These are phyloP conservation scores for Periophthalmus modestus DNA, from an alignment of 2,113 vertebrate species.

Conservation along the genomic window DNA sequence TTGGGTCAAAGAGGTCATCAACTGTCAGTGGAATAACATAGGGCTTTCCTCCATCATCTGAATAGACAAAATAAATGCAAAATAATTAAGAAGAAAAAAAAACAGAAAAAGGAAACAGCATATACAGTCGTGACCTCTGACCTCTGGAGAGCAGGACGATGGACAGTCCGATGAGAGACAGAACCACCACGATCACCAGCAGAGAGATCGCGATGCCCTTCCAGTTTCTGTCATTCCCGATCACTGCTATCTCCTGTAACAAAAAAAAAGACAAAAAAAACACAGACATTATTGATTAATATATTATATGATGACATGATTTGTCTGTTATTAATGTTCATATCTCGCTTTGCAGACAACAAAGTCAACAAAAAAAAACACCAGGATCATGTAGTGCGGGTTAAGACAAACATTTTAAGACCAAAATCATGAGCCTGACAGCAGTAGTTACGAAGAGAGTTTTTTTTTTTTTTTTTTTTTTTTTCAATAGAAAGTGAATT, in stretches of 20 bases:
- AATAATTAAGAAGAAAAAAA: neutral
- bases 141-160: slow-evolving; percentile 94
- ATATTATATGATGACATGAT: too few species aligned
- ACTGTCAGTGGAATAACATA: slow-evolving; percentile 83
- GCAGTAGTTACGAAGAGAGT: too few species aligned
- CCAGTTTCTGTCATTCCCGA: slow-evolving; percentile 91
- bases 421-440: too few species aligned
- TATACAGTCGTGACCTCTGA: slow-evolving; percentile 34
- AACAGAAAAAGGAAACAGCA: neutral
- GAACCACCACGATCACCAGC: slow-evolving; percentile 89
- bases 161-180: slow-evolving; percentile 91
- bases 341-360: too few species aligned
- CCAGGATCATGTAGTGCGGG: too few species aligned
- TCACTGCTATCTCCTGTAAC: slow-evolving; percentile 83
- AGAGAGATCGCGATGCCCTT: slow-evolving; percentile 95
- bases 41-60: slow-evolving; percentile 83
- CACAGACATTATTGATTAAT: too few species aligned
- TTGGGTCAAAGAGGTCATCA: slow-evolving; percentile 88
- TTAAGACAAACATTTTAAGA: too few species aligned
- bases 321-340: too few species aligned
- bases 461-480: too few species aligned
- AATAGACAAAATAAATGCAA: slow-evolving; percentile 9
- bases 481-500: too few species aligned
- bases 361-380: too few species aligned
- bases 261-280: neutral